These are phyloP conservation scores for Vanessa atalanta DNA, from an alignment of 1,140 invertebrate genomes.

Conservation along the genomic window DNA sequence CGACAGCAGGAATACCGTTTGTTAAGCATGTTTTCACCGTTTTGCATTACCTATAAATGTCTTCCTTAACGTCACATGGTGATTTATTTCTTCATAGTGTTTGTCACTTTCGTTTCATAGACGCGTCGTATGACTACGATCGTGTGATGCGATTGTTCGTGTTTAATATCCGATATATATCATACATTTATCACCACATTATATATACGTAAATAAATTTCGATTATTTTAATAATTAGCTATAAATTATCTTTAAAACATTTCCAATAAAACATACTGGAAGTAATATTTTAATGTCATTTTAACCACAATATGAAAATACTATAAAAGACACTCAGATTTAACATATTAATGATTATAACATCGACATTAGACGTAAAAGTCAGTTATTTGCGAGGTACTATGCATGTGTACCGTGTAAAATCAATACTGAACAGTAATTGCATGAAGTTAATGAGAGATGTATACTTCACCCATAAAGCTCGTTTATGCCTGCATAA, in stretches of 20 bases:
- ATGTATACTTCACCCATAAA: constrained; percentile 15
- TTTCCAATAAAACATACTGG: no score
- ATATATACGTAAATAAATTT: no score
- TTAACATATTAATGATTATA: not conserved
- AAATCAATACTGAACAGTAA: constrained; percentile 1
- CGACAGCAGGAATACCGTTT: constrained; percentile 13
- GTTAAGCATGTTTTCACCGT: constrained; percentile 20
- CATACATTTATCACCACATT: no score
- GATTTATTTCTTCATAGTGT: constrained; percentile 25
- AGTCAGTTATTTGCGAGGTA: not conserved
- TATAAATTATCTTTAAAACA: no score
- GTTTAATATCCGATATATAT: no score
- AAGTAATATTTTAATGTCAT: no score
- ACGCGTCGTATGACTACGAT: not conserved
- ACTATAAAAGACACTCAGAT: no score
- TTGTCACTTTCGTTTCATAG: constrained; percentile 17
- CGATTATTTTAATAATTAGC: no score
- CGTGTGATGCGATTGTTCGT: not conserved
- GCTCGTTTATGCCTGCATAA: constrained; percentile 30
- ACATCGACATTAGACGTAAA: not conserved
- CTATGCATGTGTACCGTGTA: not conserved
- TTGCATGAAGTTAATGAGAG: constrained; percentile 14
- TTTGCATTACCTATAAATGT: constrained; percentile 18
- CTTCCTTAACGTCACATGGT: constrained; percentile 22
- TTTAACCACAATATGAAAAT: no score